Conservation (phyloP, 2,113 vertebrate genomes). For the Fulica atra region DNA sequence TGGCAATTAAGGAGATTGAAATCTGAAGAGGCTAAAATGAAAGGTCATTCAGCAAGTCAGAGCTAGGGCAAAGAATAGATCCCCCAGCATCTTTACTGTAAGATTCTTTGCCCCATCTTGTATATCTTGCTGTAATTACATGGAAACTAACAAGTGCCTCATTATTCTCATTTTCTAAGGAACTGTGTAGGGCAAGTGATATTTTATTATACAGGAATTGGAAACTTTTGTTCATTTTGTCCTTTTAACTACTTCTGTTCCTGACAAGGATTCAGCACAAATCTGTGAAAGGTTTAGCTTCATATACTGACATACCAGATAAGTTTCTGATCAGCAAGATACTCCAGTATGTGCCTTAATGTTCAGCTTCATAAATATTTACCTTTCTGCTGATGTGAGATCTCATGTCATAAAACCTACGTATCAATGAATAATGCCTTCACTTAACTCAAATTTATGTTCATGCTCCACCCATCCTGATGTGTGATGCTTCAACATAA, state of each 20-base stretch:
- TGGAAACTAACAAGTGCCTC: background rate
- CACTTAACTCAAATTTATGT: background rate
- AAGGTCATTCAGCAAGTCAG: background rate
- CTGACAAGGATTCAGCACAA: background rate
- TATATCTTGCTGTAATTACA: background rate
- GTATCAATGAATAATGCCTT: background rate
- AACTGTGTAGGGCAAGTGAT: background rate
- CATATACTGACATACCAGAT: background rate
- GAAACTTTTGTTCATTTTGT: background rate
- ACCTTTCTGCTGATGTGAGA: background rate
- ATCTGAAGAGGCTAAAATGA: background rate
- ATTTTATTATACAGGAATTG: background rate
- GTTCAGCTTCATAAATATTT: background rate
- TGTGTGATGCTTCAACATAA: background rate
- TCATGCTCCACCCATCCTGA: background rate
- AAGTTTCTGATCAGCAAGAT: background rate
- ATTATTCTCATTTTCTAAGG: background rate
- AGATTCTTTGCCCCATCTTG: background rate
- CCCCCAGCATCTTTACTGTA: background rate
- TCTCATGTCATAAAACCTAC: background rate
- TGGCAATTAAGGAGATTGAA: background rate
- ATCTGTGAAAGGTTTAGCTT: background rate
- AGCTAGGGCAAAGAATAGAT: background rate
- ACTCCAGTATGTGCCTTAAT: background rate
- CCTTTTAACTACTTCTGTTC: background rate